phyloP scores from a whole-genome alignment of 2,797 vertebrate genomes.

The Eulemur rubriventer region DNA sequence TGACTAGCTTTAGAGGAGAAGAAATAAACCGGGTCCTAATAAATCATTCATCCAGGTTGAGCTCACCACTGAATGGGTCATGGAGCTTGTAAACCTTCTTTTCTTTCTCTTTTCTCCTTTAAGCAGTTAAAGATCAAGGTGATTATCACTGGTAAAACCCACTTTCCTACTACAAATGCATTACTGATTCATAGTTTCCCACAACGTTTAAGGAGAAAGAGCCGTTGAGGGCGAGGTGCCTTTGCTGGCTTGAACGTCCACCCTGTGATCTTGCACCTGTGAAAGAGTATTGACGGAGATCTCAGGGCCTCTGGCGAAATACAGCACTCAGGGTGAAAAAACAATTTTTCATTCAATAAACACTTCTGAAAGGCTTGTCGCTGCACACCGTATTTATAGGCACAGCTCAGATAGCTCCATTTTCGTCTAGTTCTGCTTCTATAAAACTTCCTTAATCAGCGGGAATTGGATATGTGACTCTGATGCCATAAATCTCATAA shows the following conservation, averaged over 20 bases:
- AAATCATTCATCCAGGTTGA: constrained; percentile 25
- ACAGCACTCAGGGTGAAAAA: constrained; percentile 49
- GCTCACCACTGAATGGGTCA: neutral
- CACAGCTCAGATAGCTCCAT: constrained; percentile 58
- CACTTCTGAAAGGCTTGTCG: constrained; percentile 59
- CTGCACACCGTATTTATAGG: constrained; percentile 63
- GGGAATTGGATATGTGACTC: constrained; percentile 54
- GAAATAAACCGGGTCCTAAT: constrained; percentile 19
- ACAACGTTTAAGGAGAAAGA: neutral
- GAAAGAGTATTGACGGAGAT: constrained; percentile 43
- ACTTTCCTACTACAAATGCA: constrained; percentile 38
- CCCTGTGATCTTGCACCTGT: constrained; percentile 31
- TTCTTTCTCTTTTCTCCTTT: constrained; percentile 39
- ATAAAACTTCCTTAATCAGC: constrained; percentile 72
- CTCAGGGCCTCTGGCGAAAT: constrained; percentile 42
- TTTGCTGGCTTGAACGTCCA: constrained; percentile 29
- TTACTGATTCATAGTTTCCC: constrained; percentile 16
- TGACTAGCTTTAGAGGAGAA: constrained; percentile 21
- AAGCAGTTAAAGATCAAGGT: neutral
- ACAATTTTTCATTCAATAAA: constrained; percentile 77
- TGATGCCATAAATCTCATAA: constrained; percentile 52
- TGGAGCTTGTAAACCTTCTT: constrained; percentile 2
- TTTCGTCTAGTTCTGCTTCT: constrained; percentile 65
- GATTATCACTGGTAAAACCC: constrained; percentile 13
- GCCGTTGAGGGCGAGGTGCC: constrained; percentile 31